phyloP scores from a whole-genome alignment of 2,797 vertebrate species.

The Characodon lateralis region DNA sequence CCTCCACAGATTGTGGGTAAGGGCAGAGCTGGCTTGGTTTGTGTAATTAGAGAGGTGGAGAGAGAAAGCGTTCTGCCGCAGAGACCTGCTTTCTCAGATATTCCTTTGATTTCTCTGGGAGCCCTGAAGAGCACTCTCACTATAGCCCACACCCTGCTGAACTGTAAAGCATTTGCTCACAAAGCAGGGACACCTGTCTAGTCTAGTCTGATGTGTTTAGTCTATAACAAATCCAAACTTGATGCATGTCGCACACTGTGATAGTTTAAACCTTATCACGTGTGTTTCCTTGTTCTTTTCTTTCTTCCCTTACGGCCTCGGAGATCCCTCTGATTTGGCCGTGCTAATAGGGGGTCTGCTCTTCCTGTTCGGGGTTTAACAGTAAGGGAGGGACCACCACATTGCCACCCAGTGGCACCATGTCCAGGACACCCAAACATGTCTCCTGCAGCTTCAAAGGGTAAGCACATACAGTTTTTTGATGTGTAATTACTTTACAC shows the following conservation, averaged over 20 bases:
- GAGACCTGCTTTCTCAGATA: constrained; percentile 67
- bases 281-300: constrained; percentile 21
- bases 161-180: constrained; percentile 43
- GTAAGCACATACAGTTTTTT: constrained; percentile 34
- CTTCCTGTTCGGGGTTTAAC: constrained; percentile 78
- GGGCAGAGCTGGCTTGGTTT: constrained; percentile 77
- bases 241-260: constrained; percentile 17
- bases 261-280: constrained; percentile 27
- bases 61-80: constrained; percentile 67
- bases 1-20: constrained; percentile 83
- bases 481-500: constrained; percentile 33
- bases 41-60: constrained; percentile 83
- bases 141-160: constrained; percentile 32
- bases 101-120: constrained; percentile 46
- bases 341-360: constrained; percentile 74
- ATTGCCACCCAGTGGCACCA: constrained; percentile 71
- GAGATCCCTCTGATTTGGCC: constrained; percentile 78
- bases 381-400: constrained; percentile 72
- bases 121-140: constrained; percentile 51
- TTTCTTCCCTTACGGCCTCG: constrained; percentile 53
- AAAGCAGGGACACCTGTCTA: constrained; percentile 49
- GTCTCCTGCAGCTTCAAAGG: constrained; percentile 72
- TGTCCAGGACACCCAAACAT: constrained; percentile 63
- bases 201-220: constrained; percentile 39
- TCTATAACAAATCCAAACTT: constrained; percentile 16